Evolutionary conservation across 2,888 invertebrate species (phyloP).

Genomic region (Drosophila falleni): DNA sequence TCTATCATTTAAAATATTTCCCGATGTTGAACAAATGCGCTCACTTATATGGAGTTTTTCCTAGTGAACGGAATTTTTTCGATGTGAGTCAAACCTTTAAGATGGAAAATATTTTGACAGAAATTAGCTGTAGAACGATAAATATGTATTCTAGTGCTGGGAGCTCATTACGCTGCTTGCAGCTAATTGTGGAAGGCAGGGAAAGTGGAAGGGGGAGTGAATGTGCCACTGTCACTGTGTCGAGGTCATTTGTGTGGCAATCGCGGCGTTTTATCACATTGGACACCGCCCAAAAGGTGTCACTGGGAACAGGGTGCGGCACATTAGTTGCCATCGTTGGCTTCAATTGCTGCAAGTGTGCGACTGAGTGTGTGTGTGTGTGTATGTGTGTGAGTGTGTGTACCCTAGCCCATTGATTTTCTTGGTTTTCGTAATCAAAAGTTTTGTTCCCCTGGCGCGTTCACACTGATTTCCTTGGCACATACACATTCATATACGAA

Average conservation of each 20-base stretch:
- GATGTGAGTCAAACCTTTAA: too few relatives aligned
- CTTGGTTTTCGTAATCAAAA: slow-evolving; percentile 79
- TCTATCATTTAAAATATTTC: too few relatives aligned
- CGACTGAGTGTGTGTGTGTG: not conserved
- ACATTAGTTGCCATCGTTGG: slow-evolving; percentile 44
- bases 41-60: too few relatives aligned
- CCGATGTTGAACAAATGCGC: too few relatives aligned
- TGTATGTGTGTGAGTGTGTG: slow-evolving; percentile 21
- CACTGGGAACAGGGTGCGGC: slow-evolving; percentile 13
- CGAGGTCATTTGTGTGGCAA: slow-evolving; percentile 53
- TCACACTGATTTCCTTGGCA: slow-evolving; percentile 67
- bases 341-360: slow-evolving; percentile 19
- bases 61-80: too few relatives aligned
- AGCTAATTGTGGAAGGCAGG: slow-evolving; percentile 24
- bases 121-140: slow-evolving; percentile 9
- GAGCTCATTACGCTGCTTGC: slow-evolving; percentile 23
- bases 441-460: slow-evolving; percentile 72
- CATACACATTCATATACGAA: slow-evolving; percentile 12
- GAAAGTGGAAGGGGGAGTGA: not conserved
- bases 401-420: slow-evolving; percentile 64
- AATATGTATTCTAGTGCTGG: slow-evolving; percentile 12
- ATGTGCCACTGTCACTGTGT: slow-evolving; percentile 17
- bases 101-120: not conserved
- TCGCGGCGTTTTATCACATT: slow-evolving; percentile 48
- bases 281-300: slow-evolving; percentile 49